A percentile compares a stretch with the other conserved stretches of the same genome.
These are phyloP conservation scores for Lucifuga dentata DNA, from an alignment of 2,113 vertebrate genomes.

Conservation along the genomic window DNA sequence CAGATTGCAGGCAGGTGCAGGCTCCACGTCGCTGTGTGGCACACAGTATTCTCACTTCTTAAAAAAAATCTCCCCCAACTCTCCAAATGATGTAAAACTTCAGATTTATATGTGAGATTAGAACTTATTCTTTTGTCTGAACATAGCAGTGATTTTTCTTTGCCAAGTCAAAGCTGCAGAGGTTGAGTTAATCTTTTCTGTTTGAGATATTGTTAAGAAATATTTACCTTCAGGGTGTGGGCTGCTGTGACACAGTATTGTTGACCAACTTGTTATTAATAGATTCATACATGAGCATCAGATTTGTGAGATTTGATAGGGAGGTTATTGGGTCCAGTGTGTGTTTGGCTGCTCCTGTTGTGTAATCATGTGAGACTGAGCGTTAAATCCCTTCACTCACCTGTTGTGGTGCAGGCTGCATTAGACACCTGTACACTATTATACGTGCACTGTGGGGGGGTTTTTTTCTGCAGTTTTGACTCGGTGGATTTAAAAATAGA, in stretches of 20 bases:
- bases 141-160: too few relatives aligned
- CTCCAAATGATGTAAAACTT: too few relatives aligned
- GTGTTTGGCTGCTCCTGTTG: constrained; percentile 9
- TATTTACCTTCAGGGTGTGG: constrained; percentile 60
- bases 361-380: constrained; percentile 21
- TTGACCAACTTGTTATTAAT: constrained; percentile 6
- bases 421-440: constrained; percentile 26
- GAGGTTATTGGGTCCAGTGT: constrained; percentile 28
- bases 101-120: too few relatives aligned
- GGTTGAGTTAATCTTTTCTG: too few relatives aligned
- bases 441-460: neutral
- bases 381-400: constrained; percentile 36
- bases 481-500: constrained; percentile 12
- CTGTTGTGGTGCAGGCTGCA: constrained; percentile 22
- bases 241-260: constrained; percentile 22
- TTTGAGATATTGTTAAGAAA: neutral
- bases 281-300: neutral
- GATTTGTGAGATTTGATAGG: neutral
- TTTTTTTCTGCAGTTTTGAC: neutral
- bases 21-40: constrained; percentile 2
- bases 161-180: too few relatives aligned
- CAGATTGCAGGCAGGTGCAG: constrained; percentile 67
- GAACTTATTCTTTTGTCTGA: too few relatives aligned
- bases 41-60: constrained; percentile 36
- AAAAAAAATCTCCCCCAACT: too few relatives aligned